A percentile compares a stretch with the other conserved stretches of the same genome.
phyloP scores from a whole-genome alignment of 2,113 vertebrate genomes.

The Pelvicachromis taeniatus region DNA sequence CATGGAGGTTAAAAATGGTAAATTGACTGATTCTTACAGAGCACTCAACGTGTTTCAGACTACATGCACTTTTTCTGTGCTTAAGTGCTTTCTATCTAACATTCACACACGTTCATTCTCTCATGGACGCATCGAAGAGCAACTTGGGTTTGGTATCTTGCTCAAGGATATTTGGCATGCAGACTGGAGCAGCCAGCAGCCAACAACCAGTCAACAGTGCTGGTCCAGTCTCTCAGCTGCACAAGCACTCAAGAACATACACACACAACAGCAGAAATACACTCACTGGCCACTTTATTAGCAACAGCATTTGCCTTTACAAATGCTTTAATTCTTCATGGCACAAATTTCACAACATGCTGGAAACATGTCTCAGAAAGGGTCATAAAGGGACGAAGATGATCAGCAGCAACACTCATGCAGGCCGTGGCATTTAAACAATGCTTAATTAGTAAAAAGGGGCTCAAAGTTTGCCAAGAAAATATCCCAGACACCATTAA shows the following conservation, averaged over 20 bases:
- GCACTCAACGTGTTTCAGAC: background rate
- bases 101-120: background rate
- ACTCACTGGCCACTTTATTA: background rate
- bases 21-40: background rate
- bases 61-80: background rate
- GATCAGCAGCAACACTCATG: no score
- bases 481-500: no score
- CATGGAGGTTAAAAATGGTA: background rate
- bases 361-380: background rate
- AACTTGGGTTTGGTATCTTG: background rate
- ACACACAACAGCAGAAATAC: background rate
- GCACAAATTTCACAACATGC: background rate
- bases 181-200: background rate
- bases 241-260: background rate
- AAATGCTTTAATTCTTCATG: no score
- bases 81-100: background rate
- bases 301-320: background rate
- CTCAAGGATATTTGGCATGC: background rate
- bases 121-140: background rate
- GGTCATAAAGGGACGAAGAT: no score
- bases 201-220: background rate
- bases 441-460: no score
- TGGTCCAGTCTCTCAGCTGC: background rate
- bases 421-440: no score
- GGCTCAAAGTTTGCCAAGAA: no score